Base-by-base conservation (phyloP, 2,113 vertebrate species). In the Oenanthe oenanthe region DNA sequence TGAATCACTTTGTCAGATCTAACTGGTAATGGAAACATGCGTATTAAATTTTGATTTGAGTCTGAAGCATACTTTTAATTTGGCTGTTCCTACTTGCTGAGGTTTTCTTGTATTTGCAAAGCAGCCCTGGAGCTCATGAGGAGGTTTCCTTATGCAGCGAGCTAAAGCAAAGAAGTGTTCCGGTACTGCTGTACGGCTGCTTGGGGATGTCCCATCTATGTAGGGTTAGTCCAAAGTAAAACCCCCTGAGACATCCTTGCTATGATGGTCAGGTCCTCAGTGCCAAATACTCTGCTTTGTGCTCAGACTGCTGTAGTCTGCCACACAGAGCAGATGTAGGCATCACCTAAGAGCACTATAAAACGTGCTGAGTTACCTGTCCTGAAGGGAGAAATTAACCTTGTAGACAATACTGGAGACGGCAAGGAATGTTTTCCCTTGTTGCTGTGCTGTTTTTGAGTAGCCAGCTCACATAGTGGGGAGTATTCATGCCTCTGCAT, bases 11-110 rank as follows among this genome's bases (percentile, higher is more conserved):
- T 60, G 14, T 58, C 40, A 20, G 38, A 50, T 50, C 73, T 78
- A 40, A 40, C 8, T 45, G 20, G 62, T 57, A 34, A 26, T 0
- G 0, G 34, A 63, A 63, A 29, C 4, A 2, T 1, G 2, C 1
- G 0, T 15, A 3, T 60, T 65, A 28, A 13, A 5, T 66, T 89
- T n/a, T 45, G 7, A 1, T 31, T 45, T 40, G 47, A 1, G 32
- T 63, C 32, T 40, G 53, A 61, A 67, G 26, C 3, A 0, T 19
- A 2, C 12, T 54, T 56, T 26, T 42, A 29, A 40, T 68, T 54
- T 31, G 51, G 14, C 17, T 2, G 0, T 36, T 58, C 13, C 17
- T 51, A 1, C 18, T 31, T 45, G 24, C 31, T 48, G 21, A 26
- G 25, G 2, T 36, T 60, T 31, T 61, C 32, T 73, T 78, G 26